Conservation (phyloP, 2,797 vertebrate genomes). For the Sebastes goodei region DNA sequence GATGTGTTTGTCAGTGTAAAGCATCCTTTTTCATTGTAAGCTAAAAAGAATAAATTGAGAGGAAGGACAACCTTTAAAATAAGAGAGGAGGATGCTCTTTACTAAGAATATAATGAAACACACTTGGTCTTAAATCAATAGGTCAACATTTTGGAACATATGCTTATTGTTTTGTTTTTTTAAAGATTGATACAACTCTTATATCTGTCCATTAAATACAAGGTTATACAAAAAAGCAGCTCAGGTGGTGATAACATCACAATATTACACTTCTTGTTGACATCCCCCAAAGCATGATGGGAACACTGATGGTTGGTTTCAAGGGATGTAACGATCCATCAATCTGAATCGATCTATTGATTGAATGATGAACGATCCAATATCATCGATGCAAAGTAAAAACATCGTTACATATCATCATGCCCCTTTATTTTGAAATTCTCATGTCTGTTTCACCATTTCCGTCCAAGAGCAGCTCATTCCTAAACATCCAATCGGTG, state of each 20-base stretch:
- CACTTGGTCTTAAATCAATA: not conserved
- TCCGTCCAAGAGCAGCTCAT: too few relatives aligned
- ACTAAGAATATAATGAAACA: not conserved
- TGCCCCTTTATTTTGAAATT: too few relatives aligned
- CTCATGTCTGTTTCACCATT: too few relatives aligned
- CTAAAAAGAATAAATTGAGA: not conserved
- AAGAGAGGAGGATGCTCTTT: not conserved
- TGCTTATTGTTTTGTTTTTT: not conserved
- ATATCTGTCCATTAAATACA: too few relatives aligned
- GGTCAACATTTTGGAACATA: not conserved
- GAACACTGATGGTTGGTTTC: not conserved
- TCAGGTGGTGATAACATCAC: rapidly evolving
- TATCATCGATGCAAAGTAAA: too few relatives aligned
- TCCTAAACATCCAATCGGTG: too few relatives aligned
- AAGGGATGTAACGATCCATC: too few relatives aligned
- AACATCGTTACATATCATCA: too few relatives aligned
- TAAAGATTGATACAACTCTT: not conserved
- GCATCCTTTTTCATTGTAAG: not conserved
- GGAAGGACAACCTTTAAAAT: not conserved
- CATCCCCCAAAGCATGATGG: not conserved
- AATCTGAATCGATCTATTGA: too few relatives aligned
- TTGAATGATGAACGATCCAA: too few relatives aligned
- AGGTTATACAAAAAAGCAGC: not conserved
- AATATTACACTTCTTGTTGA: not conserved
- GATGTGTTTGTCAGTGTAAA: not conserved